Percentiles rank a stretch among this genome's conserved stretches.
Evolutionary conservation across 1,140 invertebrate species (phyloP).

Genomic region (Magallana angulata): DNA sequence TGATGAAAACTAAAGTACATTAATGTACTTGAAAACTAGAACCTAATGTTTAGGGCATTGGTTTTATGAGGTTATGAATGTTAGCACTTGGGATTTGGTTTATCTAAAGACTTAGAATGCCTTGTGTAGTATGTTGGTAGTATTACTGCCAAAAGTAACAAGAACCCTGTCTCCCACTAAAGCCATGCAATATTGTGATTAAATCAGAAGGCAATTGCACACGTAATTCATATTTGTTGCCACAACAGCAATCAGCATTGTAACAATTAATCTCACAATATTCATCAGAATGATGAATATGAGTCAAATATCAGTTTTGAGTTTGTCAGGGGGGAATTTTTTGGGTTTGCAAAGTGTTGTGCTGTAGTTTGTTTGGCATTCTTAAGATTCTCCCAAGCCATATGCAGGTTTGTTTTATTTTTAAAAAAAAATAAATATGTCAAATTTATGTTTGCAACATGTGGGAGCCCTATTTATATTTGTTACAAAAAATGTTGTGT

Average conservation of each 20-base stretch:
- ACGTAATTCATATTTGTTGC: neutral
- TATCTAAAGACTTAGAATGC: neutral
- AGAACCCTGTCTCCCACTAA: neutral
- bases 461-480: neutral
- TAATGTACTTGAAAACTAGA: too few species aligned
- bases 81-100: too few species aligned
- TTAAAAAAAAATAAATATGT: neutral
- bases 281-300: neutral
- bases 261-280: neutral
- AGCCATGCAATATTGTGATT: neutral
- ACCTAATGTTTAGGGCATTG: neutral
- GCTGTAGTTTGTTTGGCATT: neutral
- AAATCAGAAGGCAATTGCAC: neutral
- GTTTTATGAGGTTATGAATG: neutral
- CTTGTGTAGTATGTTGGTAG: neutral
- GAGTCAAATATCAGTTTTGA: neutral
- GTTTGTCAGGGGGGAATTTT: neutral
- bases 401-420: neutral
- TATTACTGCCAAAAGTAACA: neutral
- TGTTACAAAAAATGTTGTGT: neutral
- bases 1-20: too few species aligned
- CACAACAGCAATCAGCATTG: neutral
- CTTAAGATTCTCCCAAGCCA: neutral
- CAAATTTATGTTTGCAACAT: slow-evolving; percentile 12
- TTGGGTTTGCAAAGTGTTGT: neutral